Conservation (phyloP, 2,888 invertebrate species). For the Ophraella communa region DNA sequence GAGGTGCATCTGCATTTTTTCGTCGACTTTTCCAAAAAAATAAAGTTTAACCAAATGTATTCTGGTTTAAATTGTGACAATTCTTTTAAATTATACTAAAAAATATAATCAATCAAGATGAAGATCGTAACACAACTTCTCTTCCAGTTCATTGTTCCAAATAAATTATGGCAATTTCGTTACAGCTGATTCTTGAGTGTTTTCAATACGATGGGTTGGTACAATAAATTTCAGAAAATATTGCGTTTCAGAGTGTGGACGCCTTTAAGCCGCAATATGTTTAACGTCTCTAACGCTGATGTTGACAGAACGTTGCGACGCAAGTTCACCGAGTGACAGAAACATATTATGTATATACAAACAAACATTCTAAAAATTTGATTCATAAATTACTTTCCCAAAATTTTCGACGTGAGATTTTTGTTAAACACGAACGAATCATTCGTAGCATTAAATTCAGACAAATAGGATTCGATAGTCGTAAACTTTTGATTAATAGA, state of each 20-base stretch:
- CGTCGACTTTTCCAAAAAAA: no score
- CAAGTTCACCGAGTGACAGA: background rate
- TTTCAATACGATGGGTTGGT: no score
- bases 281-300: background rate
- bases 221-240: no score
- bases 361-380: background rate
- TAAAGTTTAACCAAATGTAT: no score
- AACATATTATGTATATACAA: slow-evolving; percentile 1
- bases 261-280: background rate
- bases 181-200: no score
- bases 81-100: no score
- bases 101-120: no score
- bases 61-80: no score
- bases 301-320: slow-evolving; percentile 3
- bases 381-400: background rate
- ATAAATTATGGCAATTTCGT: no score
- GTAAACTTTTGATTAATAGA: background rate
- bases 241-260: background rate
- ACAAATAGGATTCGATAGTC: background rate
- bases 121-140: no score
- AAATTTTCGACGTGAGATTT: background rate
- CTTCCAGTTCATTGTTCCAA: no score
- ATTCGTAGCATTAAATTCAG: background rate
- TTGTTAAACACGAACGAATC: background rate
- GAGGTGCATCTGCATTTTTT: no score